Evolutionary conservation across 1,140 invertebrate species (phyloP).

Genomic region (Apis mellifera): DNA sequence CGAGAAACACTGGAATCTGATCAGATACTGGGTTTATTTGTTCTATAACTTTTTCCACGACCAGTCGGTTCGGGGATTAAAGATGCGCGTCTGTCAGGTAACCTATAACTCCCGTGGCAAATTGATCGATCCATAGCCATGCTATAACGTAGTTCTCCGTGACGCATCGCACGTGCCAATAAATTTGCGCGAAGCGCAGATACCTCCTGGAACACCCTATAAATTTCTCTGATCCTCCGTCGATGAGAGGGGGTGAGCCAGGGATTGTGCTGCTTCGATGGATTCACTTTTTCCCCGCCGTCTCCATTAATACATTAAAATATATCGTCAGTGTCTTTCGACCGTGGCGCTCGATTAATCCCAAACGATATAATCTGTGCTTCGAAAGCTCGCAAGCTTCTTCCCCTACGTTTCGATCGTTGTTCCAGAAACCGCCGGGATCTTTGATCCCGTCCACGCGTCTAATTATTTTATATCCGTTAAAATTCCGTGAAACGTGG

Average conservation of each 20-base stretch:
- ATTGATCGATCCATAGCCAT: slow-evolving; percentile 52
- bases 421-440: neutral
- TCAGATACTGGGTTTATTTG: slow-evolving; percentile 24
- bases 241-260: slow-evolving; percentile 43
- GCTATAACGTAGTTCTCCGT: slow-evolving; percentile 49
- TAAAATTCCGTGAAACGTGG: neutral
- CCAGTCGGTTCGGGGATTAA: slow-evolving; percentile 24
- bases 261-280: slow-evolving; percentile 29
- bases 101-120: slow-evolving; percentile 45
- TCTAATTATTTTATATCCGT: neutral
- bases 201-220: slow-evolving; percentile 60
- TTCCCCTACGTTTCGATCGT: neutral
- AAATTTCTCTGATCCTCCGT: slow-evolving; percentile 58
- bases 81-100: slow-evolving; percentile 48
- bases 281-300: slow-evolving; percentile 38
- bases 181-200: slow-evolving; percentile 57
- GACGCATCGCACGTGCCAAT: slow-evolving; percentile 59
- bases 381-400: neutral
- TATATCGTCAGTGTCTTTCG: slow-evolving; percentile 11
- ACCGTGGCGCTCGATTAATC: neutral
- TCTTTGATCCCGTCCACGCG: neutral
- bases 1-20: neutral
- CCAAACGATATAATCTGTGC: neutral
- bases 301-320: slow-evolving; percentile 49
- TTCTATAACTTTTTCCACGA: slow-evolving; percentile 29